Conservation (phyloP, 2,888 invertebrate species). For the Unio delphinus region DNA sequence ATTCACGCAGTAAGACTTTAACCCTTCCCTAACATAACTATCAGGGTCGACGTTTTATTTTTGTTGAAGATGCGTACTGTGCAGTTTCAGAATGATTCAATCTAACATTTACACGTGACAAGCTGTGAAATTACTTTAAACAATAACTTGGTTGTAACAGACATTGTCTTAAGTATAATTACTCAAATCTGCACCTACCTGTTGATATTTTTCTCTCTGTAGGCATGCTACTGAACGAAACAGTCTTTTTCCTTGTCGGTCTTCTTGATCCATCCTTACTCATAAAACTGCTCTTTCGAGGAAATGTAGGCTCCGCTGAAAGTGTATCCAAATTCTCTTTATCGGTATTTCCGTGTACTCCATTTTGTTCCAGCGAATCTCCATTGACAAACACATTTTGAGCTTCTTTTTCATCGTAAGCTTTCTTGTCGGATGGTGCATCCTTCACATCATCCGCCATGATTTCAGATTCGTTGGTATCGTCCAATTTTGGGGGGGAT, state of each 20-base stretch:
- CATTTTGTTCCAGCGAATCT: slow-evolving; percentile 45
- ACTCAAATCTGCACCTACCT: slow-evolving; percentile 68
- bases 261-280: slow-evolving; percentile 45
- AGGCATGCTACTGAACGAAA: slow-evolving; percentile 72
- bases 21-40: too few relatives aligned
- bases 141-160: too few relatives aligned
- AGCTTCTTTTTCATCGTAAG: slow-evolving; percentile 34
- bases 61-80: too few relatives aligned
- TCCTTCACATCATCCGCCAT: slow-evolving; percentile 60
- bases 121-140: too few relatives aligned
- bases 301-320: slow-evolving; percentile 47
- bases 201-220: slow-evolving; percentile 74
- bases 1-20: too few relatives aligned
- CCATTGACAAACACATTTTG: slow-evolving; percentile 62
- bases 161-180: too few relatives aligned
- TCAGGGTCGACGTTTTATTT: too few relatives aligned
- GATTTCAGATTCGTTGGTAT: slow-evolving; percentile 35
- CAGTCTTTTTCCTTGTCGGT: slow-evolving; percentile 70
- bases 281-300: slow-evolving; percentile 69
- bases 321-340: slow-evolving; percentile 41
- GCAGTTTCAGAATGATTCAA: too few relatives aligned
- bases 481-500: slow-evolving; percentile 23
- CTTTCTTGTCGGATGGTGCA: slow-evolving; percentile 38
- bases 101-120: too few relatives aligned
- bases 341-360: slow-evolving; percentile 37